Percentiles rank a stretch among this genome's conserved stretches.
phyloP scores from a whole-genome alignment of 2,113 vertebrate species.

The Oophaga pumilio region DNA sequence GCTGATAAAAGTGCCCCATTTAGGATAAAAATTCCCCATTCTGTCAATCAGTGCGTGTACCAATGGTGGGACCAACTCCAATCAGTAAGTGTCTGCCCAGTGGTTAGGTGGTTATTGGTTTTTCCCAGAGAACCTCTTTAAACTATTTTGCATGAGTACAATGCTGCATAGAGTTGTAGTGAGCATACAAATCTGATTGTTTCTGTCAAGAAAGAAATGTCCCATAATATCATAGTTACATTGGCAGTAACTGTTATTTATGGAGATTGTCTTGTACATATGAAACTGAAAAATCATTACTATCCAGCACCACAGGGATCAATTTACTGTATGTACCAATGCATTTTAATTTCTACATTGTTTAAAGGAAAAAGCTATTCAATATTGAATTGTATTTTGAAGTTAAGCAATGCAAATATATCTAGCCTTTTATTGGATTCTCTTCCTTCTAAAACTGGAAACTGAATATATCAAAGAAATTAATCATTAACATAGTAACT shows the following conservation, averaged over 20 bases:
- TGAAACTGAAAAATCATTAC: background rate
- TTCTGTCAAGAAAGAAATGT: background rate
- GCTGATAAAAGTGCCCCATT: too few relatives aligned
- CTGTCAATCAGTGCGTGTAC: too few relatives aligned
- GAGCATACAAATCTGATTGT: background rate
- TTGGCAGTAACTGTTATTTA: background rate
- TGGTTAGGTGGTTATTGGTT: too few relatives aligned
- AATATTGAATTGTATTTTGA: background rate
- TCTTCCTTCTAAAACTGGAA: background rate
- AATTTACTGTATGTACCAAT: background rate
- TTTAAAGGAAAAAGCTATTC: background rate
- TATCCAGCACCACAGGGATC: background rate
- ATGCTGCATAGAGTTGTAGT: background rate
- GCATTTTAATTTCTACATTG: background rate
- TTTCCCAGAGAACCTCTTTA: too few relatives aligned
- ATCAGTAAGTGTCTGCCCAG: too few relatives aligned
- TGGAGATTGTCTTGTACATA: background rate
- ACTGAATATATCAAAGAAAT: background rate
- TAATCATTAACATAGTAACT: background rate
- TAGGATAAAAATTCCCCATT: too few relatives aligned
- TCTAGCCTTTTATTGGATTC: background rate
- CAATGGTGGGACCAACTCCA: too few relatives aligned
- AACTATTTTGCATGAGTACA: background rate
- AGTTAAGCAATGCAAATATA: background rate
- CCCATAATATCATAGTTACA: background rate